Percentiles rank a stretch among this genome's conserved stretches.
phyloP scores from a whole-genome alignment of 2,888 invertebrate genomes.

The Keiferia lycopersicella region DNA sequence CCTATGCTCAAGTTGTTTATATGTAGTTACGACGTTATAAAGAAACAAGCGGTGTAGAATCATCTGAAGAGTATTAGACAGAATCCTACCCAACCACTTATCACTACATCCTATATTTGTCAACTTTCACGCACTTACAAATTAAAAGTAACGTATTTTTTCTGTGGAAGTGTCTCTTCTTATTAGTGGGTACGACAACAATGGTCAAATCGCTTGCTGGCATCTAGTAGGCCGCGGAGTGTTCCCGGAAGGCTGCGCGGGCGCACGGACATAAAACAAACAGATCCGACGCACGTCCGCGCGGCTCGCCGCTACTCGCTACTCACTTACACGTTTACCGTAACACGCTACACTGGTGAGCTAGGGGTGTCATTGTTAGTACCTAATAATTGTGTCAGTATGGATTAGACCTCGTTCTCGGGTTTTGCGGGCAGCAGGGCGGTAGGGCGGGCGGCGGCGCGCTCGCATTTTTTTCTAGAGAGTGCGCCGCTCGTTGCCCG shows the following conservation, averaged over 20 bases:
- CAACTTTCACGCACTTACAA: slow-evolving; percentile 3
- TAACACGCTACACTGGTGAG: slow-evolving; percentile 51
- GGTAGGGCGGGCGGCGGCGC: too few relatives aligned
- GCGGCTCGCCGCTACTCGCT: slow-evolving; percentile 76
- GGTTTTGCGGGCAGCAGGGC: too few relatives aligned
- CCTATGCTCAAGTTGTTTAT: too few relatives aligned
- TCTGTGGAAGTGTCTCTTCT: slow-evolving; percentile 9
- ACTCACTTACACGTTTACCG: slow-evolving; percentile 63
- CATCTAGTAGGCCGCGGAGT: slow-evolving; percentile 30
- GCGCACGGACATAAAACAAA: slow-evolving; percentile 60
- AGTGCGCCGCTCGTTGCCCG: too few relatives aligned
- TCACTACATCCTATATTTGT: not conserved
- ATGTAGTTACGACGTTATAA: too few relatives aligned
- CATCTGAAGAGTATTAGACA: too few relatives aligned
- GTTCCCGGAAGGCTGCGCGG: slow-evolving; percentile 57
- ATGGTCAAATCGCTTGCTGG: slow-evolving; percentile 5
- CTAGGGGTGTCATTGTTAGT: slow-evolving; percentile 51
- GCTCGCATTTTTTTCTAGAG: too few relatives aligned
- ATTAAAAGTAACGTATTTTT: not conserved
- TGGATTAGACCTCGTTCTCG: too few relatives aligned
- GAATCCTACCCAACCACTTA: too few relatives aligned
- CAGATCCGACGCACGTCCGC: slow-evolving; percentile 70
- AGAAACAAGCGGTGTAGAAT: too few relatives aligned
- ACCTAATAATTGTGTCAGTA: too few relatives aligned
- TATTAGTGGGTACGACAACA: slow-evolving; percentile 8